Evolutionary conservation across 2,113 vertebrate species (phyloP).

Genomic region (Dasyurus viverrinus): DNA sequence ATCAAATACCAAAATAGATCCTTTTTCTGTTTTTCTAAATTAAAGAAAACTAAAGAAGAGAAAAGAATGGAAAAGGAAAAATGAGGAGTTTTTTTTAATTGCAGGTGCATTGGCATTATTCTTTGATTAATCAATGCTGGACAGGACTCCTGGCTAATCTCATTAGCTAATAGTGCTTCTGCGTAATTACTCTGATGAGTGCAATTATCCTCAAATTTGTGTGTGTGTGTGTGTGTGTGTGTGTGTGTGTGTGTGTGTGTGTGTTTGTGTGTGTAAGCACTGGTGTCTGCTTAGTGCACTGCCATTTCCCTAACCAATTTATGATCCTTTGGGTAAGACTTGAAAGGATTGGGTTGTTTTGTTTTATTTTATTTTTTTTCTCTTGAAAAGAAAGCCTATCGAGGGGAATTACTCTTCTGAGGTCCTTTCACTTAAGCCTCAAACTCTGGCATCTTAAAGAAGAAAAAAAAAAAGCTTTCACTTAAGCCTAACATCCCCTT

Average conservation of each 20-base stretch:
- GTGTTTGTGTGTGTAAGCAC: conserved; percentile 45
- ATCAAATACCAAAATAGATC: conserved; percentile 26
- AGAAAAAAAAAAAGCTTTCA: not conserved
- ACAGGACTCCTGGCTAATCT: conserved; percentile 75
- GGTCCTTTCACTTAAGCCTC: not conserved
- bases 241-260: not conserved
- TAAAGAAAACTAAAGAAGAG: not conserved
- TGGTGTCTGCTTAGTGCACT: conserved; percentile 63
- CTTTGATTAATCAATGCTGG: conserved; percentile 78
- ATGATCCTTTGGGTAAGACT: not conserved
- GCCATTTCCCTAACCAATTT: not conserved
- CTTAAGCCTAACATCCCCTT: not conserved
- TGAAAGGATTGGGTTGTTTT: not conserved
- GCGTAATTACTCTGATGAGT: conserved; percentile 75
- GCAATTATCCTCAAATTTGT: conserved; percentile 77
- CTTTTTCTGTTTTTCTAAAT: conserved; percentile 13
- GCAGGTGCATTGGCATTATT: conserved; percentile 71
- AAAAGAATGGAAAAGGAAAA: not conserved
- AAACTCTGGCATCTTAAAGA: not conserved
- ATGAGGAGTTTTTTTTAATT: conserved; percentile 47
- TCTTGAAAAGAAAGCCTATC: not conserved
- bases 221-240: conserved; percentile 13
- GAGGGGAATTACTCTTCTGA: conserved; percentile 24
- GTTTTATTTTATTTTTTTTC: not conserved
- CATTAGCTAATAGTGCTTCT: conserved; percentile 79